Evolutionary conservation across 2,797 vertebrate genomes (phyloP).

Genomic region (Halcyon chelicuti): DNA sequence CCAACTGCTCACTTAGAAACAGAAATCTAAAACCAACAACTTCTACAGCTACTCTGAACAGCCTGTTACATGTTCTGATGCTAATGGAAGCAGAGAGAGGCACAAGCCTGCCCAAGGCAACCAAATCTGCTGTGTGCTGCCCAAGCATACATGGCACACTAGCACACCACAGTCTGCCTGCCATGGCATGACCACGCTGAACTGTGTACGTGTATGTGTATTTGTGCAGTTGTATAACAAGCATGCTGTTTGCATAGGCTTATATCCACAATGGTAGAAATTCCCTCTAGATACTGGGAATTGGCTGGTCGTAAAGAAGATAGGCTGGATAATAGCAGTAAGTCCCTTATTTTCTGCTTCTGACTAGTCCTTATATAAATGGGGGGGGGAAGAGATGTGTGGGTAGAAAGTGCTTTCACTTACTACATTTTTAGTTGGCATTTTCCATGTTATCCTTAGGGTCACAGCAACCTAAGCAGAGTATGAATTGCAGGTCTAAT

Average conservation of each 20-base stretch:
- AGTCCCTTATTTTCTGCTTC: background rate
- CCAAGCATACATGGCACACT: background rate
- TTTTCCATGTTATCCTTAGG: background rate
- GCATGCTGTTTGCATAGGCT: background rate
- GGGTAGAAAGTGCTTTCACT: background rate
- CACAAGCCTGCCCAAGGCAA: background rate
- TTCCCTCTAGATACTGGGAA: background rate
- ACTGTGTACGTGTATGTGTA: background rate
- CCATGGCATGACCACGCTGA: background rate
- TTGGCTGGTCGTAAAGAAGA: background rate
- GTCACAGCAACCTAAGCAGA: background rate
- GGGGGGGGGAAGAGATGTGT: background rate
- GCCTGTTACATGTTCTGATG: background rate
- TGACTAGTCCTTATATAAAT: background rate
- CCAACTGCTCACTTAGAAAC: constrained; percentile 7
- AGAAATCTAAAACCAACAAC: constrained; percentile 21
- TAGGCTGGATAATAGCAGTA: background rate
- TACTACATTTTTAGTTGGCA: background rate
- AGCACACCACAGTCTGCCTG: background rate
- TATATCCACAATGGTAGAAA: background rate
- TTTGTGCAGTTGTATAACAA: background rate
- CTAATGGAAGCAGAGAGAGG: background rate
- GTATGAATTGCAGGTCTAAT: background rate
- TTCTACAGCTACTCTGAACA: background rate
- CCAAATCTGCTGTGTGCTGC: background rate